Conservation (phyloP, 2,888 invertebrate genomes). For the Camptogramma bilineatum region DNA sequence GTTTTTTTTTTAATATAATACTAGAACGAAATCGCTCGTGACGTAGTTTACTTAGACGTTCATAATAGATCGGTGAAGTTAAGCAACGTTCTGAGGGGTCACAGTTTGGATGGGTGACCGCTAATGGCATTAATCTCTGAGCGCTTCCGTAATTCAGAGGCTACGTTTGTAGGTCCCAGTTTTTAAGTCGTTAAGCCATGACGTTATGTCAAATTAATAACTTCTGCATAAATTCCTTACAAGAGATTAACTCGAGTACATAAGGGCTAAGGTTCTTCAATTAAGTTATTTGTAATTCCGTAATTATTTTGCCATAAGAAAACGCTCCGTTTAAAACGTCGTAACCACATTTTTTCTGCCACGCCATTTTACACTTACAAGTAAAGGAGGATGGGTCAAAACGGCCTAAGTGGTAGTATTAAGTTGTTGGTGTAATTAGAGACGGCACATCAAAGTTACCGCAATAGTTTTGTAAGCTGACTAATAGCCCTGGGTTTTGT, state of each 20-base stretch:
- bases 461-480: slow-evolving; percentile 36
- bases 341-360: background rate
- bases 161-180: too few relatives aligned
- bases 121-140: too few relatives aligned
- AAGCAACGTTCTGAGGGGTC: too few relatives aligned
- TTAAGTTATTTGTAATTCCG: slow-evolving; percentile 41
- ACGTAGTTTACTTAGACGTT: too few relatives aligned
- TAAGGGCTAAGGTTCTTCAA: slow-evolving; percentile 33
- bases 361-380: slow-evolving; percentile 5
- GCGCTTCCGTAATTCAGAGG: too few relatives aligned
- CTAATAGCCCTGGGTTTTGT: slow-evolving; percentile 39
- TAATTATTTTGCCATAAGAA: slow-evolving; percentile 43
- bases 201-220: too few relatives aligned
- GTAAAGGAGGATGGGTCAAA: slow-evolving; percentile 4
- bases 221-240: background rate
- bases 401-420: background rate
- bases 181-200: too few relatives aligned
- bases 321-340: slow-evolving; percentile 15
- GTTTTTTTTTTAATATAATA: too few relatives aligned
- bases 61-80: too few relatives aligned
- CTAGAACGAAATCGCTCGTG: too few relatives aligned
- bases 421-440: slow-evolving; percentile 38
- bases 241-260: slow-evolving; percentile 33
- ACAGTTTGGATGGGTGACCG: too few relatives aligned
- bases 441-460: slow-evolving; percentile 40